These are phyloP conservation scores for Teleogryllus oceanicus DNA, from an alignment of 2,888 invertebrate species.

Conservation along the genomic window DNA sequence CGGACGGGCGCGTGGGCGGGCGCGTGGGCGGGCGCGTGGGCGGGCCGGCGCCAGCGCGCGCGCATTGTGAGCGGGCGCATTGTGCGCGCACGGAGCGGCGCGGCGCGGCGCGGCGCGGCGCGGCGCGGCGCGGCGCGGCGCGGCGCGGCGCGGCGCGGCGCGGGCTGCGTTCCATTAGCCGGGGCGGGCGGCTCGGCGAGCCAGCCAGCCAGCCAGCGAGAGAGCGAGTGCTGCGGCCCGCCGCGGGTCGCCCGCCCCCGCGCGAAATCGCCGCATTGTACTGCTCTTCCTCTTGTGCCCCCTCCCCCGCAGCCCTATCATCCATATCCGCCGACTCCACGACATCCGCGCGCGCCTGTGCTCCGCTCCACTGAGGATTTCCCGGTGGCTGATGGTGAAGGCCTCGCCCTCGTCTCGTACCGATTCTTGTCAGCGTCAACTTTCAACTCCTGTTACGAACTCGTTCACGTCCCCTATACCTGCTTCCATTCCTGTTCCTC, in stretches of 20 bases:
- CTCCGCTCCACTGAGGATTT: neutral
- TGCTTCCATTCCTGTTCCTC: too few relatives aligned
- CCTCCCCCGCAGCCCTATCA: neutral
- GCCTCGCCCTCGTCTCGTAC: too few relatives aligned
- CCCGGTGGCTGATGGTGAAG: neutral
- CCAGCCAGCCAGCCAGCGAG: neutral
- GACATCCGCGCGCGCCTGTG: neutral
- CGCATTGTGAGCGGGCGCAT: neutral
- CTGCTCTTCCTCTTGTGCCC: too few relatives aligned
- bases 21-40: neutral
- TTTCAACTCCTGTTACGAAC: too few relatives aligned
- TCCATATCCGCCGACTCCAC: neutral
- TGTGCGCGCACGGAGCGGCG: neutral
- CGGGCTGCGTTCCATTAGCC: slow-evolving; percentile 18
- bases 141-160: neutral
- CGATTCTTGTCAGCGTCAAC: too few relatives aligned
- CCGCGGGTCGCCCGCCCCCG: slow-evolving; percentile 8
- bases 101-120: neutral
- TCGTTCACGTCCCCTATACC: too few relatives aligned
- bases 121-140: neutral
- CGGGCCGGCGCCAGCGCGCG: neutral
- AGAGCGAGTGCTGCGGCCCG: neutral
- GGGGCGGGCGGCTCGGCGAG: neutral
- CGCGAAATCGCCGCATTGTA: neutral
- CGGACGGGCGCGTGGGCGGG: neutral